Conservation (phyloP, 2,888 invertebrate species). For the Eristalis pertinax region DNA sequence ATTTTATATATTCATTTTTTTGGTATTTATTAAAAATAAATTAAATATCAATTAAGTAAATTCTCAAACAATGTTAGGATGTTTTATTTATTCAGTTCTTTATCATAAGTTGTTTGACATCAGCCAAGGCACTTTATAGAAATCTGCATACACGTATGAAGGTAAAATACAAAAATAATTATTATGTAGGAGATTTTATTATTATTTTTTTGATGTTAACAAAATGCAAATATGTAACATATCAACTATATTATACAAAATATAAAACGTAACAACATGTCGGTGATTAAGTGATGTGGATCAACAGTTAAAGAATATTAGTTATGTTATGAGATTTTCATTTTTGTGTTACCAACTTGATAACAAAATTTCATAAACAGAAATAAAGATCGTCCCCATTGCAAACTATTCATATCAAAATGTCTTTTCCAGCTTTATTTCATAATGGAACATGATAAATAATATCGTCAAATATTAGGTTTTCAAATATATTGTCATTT, state of each 20-base stretch:
- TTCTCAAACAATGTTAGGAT: neutral
- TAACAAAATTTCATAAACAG: constrained; percentile 31
- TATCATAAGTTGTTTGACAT: neutral
- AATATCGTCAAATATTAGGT: constrained; percentile 1
- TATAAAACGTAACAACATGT: constrained; percentile 70
- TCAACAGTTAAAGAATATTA: constrained; percentile 63
- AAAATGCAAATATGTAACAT: constrained; percentile 58
- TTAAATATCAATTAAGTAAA: neutral
- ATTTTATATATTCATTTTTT: neutral
- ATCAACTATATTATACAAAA: constrained; percentile 66
- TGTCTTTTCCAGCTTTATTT: constrained; percentile 65
- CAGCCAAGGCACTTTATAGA: neutral
- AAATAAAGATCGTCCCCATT: constrained; percentile 16
- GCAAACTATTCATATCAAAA: constrained; percentile 43
- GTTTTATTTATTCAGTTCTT: neutral
- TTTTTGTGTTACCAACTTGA: constrained; percentile 18
- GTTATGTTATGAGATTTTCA: constrained; percentile 59
- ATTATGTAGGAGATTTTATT: neutral
- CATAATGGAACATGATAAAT: constrained; percentile 20
- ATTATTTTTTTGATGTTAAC: constrained; percentile 57
- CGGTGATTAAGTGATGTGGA: constrained; percentile 61
- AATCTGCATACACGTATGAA: neutral
- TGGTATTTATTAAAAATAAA: neutral
- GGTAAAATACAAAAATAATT: neutral
- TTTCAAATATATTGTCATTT: constrained; percentile 54